Conservation (phyloP, 2,888 invertebrate species). For the Patella depressa region DNA sequence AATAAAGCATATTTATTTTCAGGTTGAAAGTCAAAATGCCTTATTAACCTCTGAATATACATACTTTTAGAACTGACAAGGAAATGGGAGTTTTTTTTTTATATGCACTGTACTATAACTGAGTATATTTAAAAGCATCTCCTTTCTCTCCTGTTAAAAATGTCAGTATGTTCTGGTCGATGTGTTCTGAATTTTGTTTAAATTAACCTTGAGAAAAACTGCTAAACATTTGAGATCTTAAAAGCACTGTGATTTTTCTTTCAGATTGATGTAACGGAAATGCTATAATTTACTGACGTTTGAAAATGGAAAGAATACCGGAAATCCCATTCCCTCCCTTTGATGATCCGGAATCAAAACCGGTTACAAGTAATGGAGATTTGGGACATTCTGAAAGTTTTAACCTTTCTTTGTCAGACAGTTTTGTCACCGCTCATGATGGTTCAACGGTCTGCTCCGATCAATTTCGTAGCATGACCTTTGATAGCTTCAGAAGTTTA, state of each 20-base stretch:
- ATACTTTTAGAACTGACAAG: too few species aligned
- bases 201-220: too few species aligned
- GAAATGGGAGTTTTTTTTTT: too few species aligned
- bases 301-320: slow-evolving; percentile 10
- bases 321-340: slow-evolving; percentile 6
- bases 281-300: neutral
- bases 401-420: slow-evolving; percentile 1
- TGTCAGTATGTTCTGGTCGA: too few species aligned
- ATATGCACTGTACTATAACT: too few species aligned
- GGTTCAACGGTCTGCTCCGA: slow-evolving; percentile 5
- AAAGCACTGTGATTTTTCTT: neutral
- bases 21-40: too few species aligned
- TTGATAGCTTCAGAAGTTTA: slow-evolving; percentile 25
- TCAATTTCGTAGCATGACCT: slow-evolving; percentile 17
- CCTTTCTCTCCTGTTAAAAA: too few species aligned
- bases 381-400: neutral
- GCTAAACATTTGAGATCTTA: neutral
- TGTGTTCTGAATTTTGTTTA: too few species aligned
- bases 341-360: slow-evolving; percentile 4
- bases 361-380: slow-evolving; percentile 9
- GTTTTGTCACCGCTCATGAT: slow-evolving; percentile 8
- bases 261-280: slow-evolving; percentile 10
- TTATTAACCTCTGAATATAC: too few species aligned
- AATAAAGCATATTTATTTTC: too few species aligned
- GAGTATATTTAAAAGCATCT: too few species aligned